These are phyloP conservation scores for Melanophora roralis DNA, from an alignment of 2,888 invertebrate genomes.

Conservation along the genomic window DNA sequence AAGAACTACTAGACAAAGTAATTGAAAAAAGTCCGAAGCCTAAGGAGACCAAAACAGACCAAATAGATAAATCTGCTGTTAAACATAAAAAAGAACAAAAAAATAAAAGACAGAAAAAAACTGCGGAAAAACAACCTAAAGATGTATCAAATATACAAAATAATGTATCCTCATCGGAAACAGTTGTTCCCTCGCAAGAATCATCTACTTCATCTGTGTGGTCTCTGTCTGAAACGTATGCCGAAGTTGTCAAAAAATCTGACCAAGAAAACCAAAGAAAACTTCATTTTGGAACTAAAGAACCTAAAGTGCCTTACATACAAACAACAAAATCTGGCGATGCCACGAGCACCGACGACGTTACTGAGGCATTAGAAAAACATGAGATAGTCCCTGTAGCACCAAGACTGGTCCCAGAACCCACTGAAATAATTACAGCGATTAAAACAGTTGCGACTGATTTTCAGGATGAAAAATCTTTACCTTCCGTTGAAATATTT, in stretches of 20 bases:
- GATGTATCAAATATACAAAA: not conserved
- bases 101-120: constrained; percentile 1
- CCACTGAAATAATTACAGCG: constrained; percentile 56
- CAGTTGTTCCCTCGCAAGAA: constrained; percentile 33
- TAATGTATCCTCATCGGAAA: constrained; percentile 1
- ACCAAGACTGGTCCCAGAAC: not conserved
- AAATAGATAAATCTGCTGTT: not conserved
- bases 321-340: not conserved
- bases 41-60: not conserved
- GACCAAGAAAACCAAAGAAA: constrained; percentile 67
- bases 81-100: not conserved
- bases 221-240: constrained; percentile 74
- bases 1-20: not conserved
- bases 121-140: constrained; percentile 19
- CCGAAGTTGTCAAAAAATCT: constrained; percentile 73
- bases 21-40: not conserved
- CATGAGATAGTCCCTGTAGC: not conserved
- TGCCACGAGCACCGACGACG: not conserved
- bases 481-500: constrained; percentile 17
- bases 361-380: not conserved
- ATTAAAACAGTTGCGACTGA: constrained; percentile 54
- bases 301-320: not conserved
- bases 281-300: constrained; percentile 65
- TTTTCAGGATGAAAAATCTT: constrained; percentile 19
- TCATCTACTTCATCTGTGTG: constrained; percentile 67